phyloP scores from a whole-genome alignment of 1,140 invertebrate species.

The Brachionus rotundiformis region DNA sequence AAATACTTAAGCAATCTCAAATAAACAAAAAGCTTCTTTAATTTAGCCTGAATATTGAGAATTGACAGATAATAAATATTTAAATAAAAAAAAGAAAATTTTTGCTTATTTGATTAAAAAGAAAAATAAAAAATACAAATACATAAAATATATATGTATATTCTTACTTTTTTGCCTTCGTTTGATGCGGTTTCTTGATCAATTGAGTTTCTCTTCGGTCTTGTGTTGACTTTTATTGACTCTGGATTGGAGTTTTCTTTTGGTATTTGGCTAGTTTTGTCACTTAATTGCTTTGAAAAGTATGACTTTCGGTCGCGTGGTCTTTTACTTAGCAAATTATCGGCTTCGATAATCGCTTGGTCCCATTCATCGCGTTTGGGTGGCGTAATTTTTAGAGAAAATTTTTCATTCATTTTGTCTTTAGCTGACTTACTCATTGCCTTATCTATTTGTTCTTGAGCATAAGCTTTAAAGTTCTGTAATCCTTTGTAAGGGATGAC shows the following conservation, averaged over 20 bases:
- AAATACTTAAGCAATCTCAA: constrained; percentile 7
- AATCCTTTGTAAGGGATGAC: not conserved
- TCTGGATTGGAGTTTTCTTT: not conserved
- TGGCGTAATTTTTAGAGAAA: not conserved
- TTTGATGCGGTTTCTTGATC: not conserved
- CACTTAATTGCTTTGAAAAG: not conserved
- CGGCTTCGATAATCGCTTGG: constrained; percentile 20
- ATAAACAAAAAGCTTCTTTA: constrained; percentile 46
- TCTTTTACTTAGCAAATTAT: not conserved
- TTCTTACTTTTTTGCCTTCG: constrained; percentile 18
- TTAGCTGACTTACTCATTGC: not conserved
- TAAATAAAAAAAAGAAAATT: constrained; percentile 26
- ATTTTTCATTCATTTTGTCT: constrained; percentile 34
- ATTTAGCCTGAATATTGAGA: not conserved
- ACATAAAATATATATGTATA: no score
- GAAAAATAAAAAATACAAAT: not conserved
- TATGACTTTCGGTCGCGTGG: not conserved
- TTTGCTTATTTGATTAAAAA: constrained; percentile 36
- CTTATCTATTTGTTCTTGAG: constrained; percentile 14
- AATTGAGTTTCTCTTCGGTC: not conserved
- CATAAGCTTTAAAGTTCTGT: constrained; percentile 9
- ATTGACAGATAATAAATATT: not conserved
- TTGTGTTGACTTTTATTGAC: not conserved
- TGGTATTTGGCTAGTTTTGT: not conserved
- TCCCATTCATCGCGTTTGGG: constrained; percentile 36